Evolutionary conservation across 2,888 invertebrate genomes (phyloP).

Genomic region (Agrenia bidenticulata): DNA sequence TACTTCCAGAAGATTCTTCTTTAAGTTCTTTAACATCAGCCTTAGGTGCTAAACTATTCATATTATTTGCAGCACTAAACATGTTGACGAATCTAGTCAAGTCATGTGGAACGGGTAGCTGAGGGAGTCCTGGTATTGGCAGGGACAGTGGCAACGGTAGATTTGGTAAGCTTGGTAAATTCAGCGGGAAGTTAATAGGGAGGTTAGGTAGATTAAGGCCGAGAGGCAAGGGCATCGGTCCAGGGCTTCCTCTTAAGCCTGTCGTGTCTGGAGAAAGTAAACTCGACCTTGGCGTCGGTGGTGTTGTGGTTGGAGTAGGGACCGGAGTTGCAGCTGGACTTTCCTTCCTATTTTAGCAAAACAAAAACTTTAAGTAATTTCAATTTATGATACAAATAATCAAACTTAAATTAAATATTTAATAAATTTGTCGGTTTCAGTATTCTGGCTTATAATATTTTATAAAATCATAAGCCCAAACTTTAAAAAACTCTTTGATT

Average conservation of each 20-base stretch:
- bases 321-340: constrained; percentile 44
- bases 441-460: constrained; percentile 41
- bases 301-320: constrained; percentile 18
- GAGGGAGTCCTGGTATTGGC: constrained; percentile 49
- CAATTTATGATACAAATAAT: neutral
- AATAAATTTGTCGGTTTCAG: constrained; percentile 35
- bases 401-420: neutral
- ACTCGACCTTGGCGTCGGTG: constrained; percentile 33
- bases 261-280: constrained; percentile 45
- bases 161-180: constrained; percentile 43
- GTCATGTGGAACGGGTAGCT: constrained; percentile 51
- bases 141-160: constrained; percentile 38
- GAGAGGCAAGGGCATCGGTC: constrained; percentile 29
- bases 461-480: constrained; percentile 35
- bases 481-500: constrained; percentile 46
- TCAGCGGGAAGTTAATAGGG: constrained; percentile 44
- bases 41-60: neutral
- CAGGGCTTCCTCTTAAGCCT: constrained; percentile 35
- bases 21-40: constrained; percentile 18
- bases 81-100: constrained; percentile 50
- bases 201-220: constrained; percentile 44
- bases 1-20: constrained; percentile 44
- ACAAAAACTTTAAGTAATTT: neutral
- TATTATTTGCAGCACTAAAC: constrained; percentile 38
- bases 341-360: constrained; percentile 38